These are phyloP conservation scores for Porites rus DNA, from an alignment of 92 coral and sea anemone species.

Conservation along the genomic window DNA sequence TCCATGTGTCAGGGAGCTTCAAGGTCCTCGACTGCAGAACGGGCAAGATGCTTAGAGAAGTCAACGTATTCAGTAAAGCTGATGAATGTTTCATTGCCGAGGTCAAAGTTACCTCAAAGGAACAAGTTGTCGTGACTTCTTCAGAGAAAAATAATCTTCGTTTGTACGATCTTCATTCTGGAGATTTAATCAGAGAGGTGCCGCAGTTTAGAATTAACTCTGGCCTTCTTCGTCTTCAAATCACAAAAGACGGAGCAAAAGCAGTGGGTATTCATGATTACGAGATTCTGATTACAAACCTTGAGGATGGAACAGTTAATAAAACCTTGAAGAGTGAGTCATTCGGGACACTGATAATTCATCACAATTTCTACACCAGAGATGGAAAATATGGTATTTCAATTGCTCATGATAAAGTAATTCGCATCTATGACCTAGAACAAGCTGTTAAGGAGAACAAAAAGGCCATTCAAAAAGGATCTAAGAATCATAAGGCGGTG, in stretches of 20 bases:
- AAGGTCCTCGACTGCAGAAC: slow-evolving; percentile 64
- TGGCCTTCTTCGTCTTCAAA: slow-evolving; percentile 73
- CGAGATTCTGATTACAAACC: slow-evolving; percentile 79
- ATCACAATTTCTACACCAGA: slow-evolving; percentile 67
- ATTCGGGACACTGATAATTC: slow-evolving; percentile 78
- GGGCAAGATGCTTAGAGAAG: slow-evolving; percentile 62
- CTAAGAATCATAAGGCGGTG: slow-evolving; percentile 45
- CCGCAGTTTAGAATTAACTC: slow-evolving; percentile 69
- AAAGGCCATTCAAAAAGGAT: slow-evolving; percentile 43
- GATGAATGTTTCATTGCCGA: slow-evolving; percentile 58
- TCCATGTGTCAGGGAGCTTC: slow-evolving; percentile 57
- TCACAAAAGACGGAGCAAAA: slow-evolving; percentile 70
- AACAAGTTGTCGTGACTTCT: slow-evolving; percentile 73
- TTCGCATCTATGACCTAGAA: slow-evolving; percentile 89
- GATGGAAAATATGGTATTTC: slow-evolving; percentile 72
- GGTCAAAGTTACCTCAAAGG: slow-evolving; percentile 61
- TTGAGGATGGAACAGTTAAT: slow-evolving; percentile 64
- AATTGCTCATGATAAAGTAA: slow-evolving; percentile 76
- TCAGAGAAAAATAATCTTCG: slow-evolving; percentile 63
- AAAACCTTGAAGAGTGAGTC: slow-evolving; percentile 79
- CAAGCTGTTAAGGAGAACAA: slow-evolving; percentile 75
- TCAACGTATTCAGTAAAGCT: slow-evolving; percentile 49
- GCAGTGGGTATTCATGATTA: slow-evolving; percentile 65
- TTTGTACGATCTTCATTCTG: slow-evolving; percentile 67
- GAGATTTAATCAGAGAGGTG: slow-evolving; percentile 65